Evolutionary conservation across 2,888 invertebrate genomes (phyloP).

Genomic region (Ferdinandea cuprea): DNA sequence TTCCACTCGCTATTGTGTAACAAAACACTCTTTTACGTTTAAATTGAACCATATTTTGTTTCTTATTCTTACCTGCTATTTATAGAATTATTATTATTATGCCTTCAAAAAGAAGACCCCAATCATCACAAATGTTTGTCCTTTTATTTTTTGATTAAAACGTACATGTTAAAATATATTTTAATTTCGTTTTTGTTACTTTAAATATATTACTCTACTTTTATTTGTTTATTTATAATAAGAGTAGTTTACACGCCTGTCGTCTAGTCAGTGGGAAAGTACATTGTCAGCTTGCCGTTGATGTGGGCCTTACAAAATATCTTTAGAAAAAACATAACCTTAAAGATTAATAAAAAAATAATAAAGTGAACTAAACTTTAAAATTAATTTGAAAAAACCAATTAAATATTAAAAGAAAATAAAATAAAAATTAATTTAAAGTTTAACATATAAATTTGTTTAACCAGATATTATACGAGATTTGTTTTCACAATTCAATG

Average conservation of each 20-base stretch:
- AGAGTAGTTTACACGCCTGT: slow-evolving; percentile 83
- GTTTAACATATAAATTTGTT: slow-evolving; percentile 76
- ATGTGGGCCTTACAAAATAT: slow-evolving; percentile 85
- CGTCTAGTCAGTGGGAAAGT: slow-evolving; percentile 83
- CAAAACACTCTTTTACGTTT: slow-evolving; percentile 51
- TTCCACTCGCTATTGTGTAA: slow-evolving; percentile 76
- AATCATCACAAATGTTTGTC: slow-evolving; percentile 55
- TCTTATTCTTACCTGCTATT: slow-evolving; percentile 11
- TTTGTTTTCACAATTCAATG: slow-evolving; percentile 78
- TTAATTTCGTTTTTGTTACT: slow-evolving; percentile 26
- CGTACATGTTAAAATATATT: slow-evolving; percentile 14
- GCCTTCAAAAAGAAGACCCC: slow-evolving; percentile 1
- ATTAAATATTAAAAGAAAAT: slow-evolving; percentile 41
- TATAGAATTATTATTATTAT: slow-evolving; percentile 33
- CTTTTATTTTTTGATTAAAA: slow-evolving; percentile 48
- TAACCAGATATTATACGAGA: slow-evolving; percentile 83
- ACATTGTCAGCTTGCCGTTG: slow-evolving; percentile 87
- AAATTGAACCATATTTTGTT: slow-evolving; percentile 15
- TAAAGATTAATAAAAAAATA: slow-evolving; percentile 47
- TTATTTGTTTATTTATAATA: slow-evolving; percentile 81
- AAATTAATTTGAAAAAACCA: slow-evolving; percentile 69
- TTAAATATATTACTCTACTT: slow-evolving; percentile 61
- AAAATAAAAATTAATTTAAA: slow-evolving; percentile 72
- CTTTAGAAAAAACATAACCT: slow-evolving; percentile 58
- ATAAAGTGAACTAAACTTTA: slow-evolving; percentile 68